phyloP scores from a whole-genome alignment of 2,113 vertebrate genomes.

The Myxocyprinus asiaticus region DNA sequence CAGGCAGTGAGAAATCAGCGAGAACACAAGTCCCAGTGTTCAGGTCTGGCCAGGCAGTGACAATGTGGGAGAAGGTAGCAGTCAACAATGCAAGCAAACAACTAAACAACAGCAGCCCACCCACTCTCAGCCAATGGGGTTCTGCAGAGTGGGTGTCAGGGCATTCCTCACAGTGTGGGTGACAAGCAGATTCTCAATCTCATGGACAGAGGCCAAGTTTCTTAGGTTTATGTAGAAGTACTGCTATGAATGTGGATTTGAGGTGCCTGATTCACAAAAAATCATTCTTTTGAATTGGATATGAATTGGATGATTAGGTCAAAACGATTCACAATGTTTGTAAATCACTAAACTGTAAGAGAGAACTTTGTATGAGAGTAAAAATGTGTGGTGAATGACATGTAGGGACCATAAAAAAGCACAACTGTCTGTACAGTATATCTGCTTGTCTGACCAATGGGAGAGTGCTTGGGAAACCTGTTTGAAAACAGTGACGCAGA shows the following conservation, averaged over 20 bases:
- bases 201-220: conserved; percentile 9
- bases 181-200: conserved; percentile 34
- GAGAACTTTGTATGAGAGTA: too few relatives aligned
- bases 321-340: too few relatives aligned
- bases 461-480: too few relatives aligned
- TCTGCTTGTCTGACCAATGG: too few relatives aligned
- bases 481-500: too few relatives aligned
- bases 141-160: conserved; percentile 36
- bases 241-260: too few relatives aligned
- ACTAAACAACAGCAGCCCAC: conserved; percentile 49
- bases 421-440: too few relatives aligned
- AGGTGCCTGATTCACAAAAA: neutral
- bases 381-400: too few relatives aligned
- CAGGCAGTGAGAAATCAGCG: conserved; percentile 18
- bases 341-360: too few relatives aligned
- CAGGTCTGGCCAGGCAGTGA: conserved; percentile 52
- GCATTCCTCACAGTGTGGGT: conserved; percentile 56
- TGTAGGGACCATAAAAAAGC: too few relatives aligned
- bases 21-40: conserved; percentile 65
- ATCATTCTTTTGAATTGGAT: neutral
- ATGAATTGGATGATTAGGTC: too few relatives aligned
- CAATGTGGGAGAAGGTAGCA: conserved; percentile 44
- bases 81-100: conserved; percentile 59
- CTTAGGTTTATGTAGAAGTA: neutral
- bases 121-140: conserved; percentile 48